phyloP scores from a whole-genome alignment of 30 jellyfish, hydroid and myxozoan species.

The Hydra vulgaris region DNA sequence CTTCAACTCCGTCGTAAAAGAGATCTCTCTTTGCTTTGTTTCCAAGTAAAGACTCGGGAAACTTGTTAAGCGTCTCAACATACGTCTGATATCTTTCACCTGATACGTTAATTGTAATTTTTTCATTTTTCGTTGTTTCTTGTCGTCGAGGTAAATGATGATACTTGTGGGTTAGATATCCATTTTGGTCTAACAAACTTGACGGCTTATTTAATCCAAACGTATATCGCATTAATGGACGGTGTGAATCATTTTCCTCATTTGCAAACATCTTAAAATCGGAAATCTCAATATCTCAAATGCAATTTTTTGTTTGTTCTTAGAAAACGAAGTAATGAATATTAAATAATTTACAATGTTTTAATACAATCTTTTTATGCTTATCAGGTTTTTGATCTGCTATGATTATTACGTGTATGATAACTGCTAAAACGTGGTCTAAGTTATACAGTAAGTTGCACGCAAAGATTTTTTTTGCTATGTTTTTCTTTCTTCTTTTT shows the following conservation, averaged over 20 bases:
- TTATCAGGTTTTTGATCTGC: not conserved
- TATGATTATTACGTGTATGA: not conserved
- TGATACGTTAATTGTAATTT: slow-evolving; percentile 76
- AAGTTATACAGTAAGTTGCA: too few relatives aligned
- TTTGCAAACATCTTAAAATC: not conserved
- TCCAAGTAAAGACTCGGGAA: slow-evolving; percentile 87
- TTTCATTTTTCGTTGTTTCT: not conserved
- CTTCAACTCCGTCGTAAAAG: slow-evolving; percentile 56
- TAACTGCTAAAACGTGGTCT: too few relatives aligned
- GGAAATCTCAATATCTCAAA: too few relatives aligned
- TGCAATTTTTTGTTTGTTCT: too few relatives aligned
- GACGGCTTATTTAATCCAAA: not conserved
- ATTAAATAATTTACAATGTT: not conserved
- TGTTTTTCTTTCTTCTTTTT: not conserved
- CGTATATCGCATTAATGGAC: not conserved
- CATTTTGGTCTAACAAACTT: not conserved
- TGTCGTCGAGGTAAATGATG: slow-evolving; percentile 30
- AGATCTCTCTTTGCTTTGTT: slow-evolving; percentile 38
- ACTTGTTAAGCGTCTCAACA: slow-evolving; percentile 62
- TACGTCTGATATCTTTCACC: slow-evolving; percentile 91
- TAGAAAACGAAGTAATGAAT: not conserved
- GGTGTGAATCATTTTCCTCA: not conserved
- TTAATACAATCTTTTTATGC: not conserved
- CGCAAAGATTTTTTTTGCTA: too few relatives aligned
- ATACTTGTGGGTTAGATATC: slow-evolving; percentile 13